Evolutionary conservation across 1,140 invertebrate species (phyloP).

Genomic region (Aphelinus certus): DNA sequence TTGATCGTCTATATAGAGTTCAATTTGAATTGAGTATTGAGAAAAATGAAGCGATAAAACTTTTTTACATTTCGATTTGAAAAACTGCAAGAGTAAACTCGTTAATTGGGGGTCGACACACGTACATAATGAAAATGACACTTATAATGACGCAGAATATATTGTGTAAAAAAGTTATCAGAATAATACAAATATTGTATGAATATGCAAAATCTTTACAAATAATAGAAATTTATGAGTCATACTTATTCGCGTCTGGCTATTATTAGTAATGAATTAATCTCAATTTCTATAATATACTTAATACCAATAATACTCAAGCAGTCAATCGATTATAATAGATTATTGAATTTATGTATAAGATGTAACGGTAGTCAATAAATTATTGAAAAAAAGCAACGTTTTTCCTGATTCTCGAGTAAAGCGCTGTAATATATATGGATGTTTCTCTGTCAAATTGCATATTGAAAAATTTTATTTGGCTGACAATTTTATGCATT

Average conservation of each 20-base stretch:
- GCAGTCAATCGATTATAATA: conserved; percentile 60
- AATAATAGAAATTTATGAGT: conserved; percentile 34
- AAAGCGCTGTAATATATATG: conserved; percentile 17
- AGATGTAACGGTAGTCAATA: conserved; percentile 60
- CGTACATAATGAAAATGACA: neutral
- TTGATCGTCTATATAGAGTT: neutral
- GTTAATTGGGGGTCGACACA: conserved; percentile 27
- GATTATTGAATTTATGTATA: conserved; percentile 35
- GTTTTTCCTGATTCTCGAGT: conserved; percentile 37
- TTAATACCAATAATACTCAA: conserved; percentile 49
- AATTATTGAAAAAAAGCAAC: conserved; percentile 45
- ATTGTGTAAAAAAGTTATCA: conserved; percentile 14
- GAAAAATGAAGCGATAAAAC: neutral
- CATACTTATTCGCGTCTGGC: conserved; percentile 27
- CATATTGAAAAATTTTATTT: too few species aligned
- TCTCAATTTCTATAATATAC: conserved; percentile 21
- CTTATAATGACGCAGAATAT: conserved; percentile 5
- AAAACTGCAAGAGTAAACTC: conserved; percentile 6
- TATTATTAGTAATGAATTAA: conserved; percentile 25
- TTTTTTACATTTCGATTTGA: conserved; percentile 17
- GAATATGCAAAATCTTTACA: conserved; percentile 6
- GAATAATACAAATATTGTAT: conserved; percentile 1
- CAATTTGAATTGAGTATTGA: neutral
- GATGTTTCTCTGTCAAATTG: too few species aligned
- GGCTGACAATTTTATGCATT: too few species aligned